Evolutionary conservation across 2,113 vertebrate species (phyloP).

Genomic region (Pterocles gutturalis): DNA sequence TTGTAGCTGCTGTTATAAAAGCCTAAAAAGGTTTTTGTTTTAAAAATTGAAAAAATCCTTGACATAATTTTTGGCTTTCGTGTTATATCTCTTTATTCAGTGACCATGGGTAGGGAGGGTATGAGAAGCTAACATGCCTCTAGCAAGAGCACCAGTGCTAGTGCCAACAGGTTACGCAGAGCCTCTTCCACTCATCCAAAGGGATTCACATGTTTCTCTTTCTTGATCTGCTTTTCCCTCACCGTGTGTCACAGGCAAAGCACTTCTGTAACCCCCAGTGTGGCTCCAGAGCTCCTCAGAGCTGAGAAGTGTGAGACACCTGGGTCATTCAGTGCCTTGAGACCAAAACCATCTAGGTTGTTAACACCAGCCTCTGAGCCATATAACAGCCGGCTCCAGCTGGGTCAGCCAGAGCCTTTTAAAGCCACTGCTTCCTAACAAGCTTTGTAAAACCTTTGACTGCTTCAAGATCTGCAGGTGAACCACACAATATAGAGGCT

Average conservation of each 20-base stretch:
- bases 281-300: neutral
- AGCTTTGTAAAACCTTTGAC: neutral
- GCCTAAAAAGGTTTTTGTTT: neutral
- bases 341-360: neutral
- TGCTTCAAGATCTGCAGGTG: neutral
- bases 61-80: neutral
- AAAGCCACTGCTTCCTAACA: neutral
- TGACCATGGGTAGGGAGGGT: neutral
- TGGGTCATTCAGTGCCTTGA: neutral
- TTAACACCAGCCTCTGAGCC: neutral
- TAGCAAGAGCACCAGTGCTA: neutral
- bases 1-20: neutral
- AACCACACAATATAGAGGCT: neutral
- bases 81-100: neutral
- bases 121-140: neutral
- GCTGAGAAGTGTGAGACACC: neutral
- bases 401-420: neutral
- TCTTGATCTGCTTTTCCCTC: neutral
- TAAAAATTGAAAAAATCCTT: neutral
- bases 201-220: neutral
- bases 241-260: neutral
- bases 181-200: neutral
- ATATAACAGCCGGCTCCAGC: neutral
- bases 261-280: neutral
- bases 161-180: neutral